phyloP scores from a whole-genome alignment of 2,888 invertebrate genomes.

The Euproctis similis region DNA sequence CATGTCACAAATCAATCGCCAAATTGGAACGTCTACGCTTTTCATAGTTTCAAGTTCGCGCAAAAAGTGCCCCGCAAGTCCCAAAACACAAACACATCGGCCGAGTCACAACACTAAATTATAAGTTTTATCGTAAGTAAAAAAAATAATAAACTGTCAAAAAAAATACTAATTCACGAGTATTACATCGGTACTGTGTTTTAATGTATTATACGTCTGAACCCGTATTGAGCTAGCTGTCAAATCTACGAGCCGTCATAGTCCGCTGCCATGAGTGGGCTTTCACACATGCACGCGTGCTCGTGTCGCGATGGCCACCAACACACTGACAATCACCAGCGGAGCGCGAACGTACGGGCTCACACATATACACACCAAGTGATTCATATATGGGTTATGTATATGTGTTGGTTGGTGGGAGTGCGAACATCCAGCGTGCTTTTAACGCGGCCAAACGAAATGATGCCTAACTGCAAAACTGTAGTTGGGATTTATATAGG shows the following conservation, averaged over 20 bases:
- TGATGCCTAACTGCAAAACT: constrained; percentile 66
- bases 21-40: constrained; percentile 40
- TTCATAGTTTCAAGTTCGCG: constrained; percentile 59
- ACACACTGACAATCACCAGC: constrained; percentile 70
- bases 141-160: constrained; percentile 52
- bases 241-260: constrained; percentile 77
- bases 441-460: constrained; percentile 72
- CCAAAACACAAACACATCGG: constrained; percentile 30
- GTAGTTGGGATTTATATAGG: constrained; percentile 54
- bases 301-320: constrained; percentile 59
- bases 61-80: constrained; percentile 42
- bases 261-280: constrained; percentile 74
- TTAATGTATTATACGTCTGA: constrained; percentile 76
- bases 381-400: constrained; percentile 61
- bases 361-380: constrained; percentile 50
- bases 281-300: constrained; percentile 60
- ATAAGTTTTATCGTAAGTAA: constrained; percentile 39
- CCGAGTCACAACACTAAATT: constrained; percentile 36
- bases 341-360: constrained; percentile 60
- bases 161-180: constrained; percentile 63
- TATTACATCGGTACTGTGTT: constrained; percentile 66
- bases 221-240: constrained; percentile 77
- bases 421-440: constrained; percentile 74
- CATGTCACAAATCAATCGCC: constrained; percentile 64
- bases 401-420: constrained; percentile 69